Evolutionary conservation across 2,888 invertebrate species (phyloP), one percentile per base, ranked within the genome.

Genomic region (Acanthococcus lagerstroemiae): DNA sequence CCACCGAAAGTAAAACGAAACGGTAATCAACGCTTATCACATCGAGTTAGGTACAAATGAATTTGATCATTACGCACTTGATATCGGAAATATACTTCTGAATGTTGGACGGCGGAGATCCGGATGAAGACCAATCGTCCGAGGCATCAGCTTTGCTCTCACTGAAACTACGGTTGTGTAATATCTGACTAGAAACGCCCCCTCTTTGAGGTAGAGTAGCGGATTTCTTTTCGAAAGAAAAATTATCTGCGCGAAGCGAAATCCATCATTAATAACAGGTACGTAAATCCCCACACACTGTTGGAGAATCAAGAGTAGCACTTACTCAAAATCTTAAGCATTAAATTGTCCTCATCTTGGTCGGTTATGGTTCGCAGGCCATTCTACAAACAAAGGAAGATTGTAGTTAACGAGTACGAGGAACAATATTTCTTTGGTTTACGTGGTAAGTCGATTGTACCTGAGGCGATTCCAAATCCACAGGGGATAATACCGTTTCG

Each of bases 91-190:
- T 37, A 2, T 46, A 9, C 56, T 66, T 66, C 26, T 68, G 61
- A 27, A 55, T 19, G 5, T 65, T 66, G 9, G 67, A 67, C 2
- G n/a, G 48, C 6, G 67, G 46, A 22, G 66, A 66, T 15, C 56
- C 55, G 15, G 61, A 67, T 15, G 46, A 45, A 6, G 61, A 67
- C 55, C 55, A 67, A n/a, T 66, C 66, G 24, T 67, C 65, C 3
- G 30, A 48, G 24, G 52, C 60, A 55, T 70, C 72, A 7, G 72
- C 72, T 69, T 74, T 73, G 61, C 73, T 73, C 67, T 74, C 74
- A 63, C 74, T 74, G 55, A 70, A 71, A 67, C 73, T 73, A 30
- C 74, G 69, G 22, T 70, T 69, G 68, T 73, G 73, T 66, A 52
- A 68, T 61, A 56, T 60, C 15, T 67, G 60, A 25, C 65, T 55